Evolutionary conservation across 1,140 invertebrate species (phyloP).

Genomic region (Philopotamus ludificatus): DNA sequence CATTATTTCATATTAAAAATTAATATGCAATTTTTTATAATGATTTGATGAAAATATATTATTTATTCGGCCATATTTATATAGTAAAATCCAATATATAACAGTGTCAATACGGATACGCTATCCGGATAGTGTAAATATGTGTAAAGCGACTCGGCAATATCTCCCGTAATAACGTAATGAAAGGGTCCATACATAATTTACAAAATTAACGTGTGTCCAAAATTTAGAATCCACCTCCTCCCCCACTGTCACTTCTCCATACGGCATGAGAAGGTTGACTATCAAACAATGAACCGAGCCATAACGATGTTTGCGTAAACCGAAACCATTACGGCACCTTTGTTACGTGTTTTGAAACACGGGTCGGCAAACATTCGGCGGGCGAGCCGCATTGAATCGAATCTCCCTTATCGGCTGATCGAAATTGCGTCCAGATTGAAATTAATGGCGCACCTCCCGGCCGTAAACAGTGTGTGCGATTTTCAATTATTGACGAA

Average conservation of each 20-base stretch:
- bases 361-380: background rate
- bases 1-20: too few relatives aligned
- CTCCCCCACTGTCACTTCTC: too few relatives aligned
- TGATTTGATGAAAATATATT: too few relatives aligned
- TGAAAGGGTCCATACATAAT: background rate
- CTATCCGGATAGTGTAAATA: background rate
- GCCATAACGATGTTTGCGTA: constrained; percentile 20
- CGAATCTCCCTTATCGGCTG: background rate
- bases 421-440: background rate
- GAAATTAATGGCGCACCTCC: too few relatives aligned
- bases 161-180: background rate
- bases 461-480: background rate
- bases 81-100: too few relatives aligned
- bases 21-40: too few relatives aligned
- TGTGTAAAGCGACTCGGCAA: background rate
- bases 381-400: background rate
- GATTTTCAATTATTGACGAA: too few relatives aligned
- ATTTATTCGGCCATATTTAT: too few relatives aligned
- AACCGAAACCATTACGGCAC: constrained; percentile 13
- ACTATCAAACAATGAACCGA: constrained; percentile 18
- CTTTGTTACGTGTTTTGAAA: background rate
- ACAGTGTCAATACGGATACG: too few relatives aligned
- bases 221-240: background rate
- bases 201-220: background rate
- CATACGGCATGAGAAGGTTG: background rate